A percentile compares a stretch with the other conserved stretches of the same genome.
Conservation (phyloP, 1,140 invertebrate species). For the Thereuonema tuberculata region DNA sequence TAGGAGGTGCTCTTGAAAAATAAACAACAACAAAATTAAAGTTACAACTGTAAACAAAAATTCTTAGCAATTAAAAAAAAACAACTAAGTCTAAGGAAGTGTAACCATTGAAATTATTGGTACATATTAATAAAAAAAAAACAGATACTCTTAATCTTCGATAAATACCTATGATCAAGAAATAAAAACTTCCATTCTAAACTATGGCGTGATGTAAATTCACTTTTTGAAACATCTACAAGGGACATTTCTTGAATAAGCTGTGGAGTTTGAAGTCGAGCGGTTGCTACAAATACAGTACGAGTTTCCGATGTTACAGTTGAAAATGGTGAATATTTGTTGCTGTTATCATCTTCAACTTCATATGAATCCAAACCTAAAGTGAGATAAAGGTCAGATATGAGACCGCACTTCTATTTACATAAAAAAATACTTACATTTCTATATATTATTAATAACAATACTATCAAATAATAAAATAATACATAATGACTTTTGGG, state of each 20-base stretch:
- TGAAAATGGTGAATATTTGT: not conserved
- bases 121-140: too few relatives aligned
- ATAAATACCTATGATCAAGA: slow-evolving; percentile 61
- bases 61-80: slow-evolving; percentile 1
- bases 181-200: slow-evolving; percentile 94
- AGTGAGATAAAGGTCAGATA: not conserved
- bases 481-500: too few relatives aligned
- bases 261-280: slow-evolving; percentile 63
- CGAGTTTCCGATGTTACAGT: not conserved
- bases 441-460: too few relatives aligned
- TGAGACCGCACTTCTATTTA: too few relatives aligned
- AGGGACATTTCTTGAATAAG: slow-evolving; percentile 71
- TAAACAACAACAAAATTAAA: not conserved
- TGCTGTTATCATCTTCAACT: not conserved
- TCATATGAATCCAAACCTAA: too few relatives aligned
- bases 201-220: slow-evolving; percentile 85
- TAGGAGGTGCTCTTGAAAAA: slow-evolving; percentile 57
- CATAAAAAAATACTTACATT: too few relatives aligned
- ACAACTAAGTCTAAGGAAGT: too few relatives aligned
- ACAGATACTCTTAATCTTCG: too few relatives aligned
- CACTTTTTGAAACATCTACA: slow-evolving; percentile 56
- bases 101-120: too few relatives aligned
- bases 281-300: slow-evolving; percentile 63
- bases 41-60: not conserved
- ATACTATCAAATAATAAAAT: too few relatives aligned